A percentile compares a stretch with the other conserved stretches of the same genome.
phyloP scores from a whole-genome alignment of 2,113 vertebrate species.

The Hyperoodon ampullatus region DNA sequence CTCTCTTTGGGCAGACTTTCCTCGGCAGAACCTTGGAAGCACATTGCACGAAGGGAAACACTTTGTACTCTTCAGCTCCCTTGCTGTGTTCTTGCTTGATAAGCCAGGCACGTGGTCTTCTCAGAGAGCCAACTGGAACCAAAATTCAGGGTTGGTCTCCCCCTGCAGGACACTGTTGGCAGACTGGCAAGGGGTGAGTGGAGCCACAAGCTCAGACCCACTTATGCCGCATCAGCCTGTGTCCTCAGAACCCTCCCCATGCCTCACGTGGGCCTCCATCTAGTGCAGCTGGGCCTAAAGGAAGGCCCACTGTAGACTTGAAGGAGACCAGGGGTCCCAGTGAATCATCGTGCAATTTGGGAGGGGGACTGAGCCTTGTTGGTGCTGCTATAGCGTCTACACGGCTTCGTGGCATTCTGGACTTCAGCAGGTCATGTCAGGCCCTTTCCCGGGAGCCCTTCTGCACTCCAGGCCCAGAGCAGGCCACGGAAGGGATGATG shows the following conservation, averaged over 20 bases:
- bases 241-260: accelerated
- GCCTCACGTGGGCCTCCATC: accelerated
- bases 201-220: background rate
- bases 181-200: background rate
- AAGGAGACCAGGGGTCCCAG: background rate
- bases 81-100: background rate
- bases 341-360: accelerated
- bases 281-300: background rate
- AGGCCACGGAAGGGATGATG: background rate
- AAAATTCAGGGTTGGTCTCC: background rate
- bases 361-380: background rate
- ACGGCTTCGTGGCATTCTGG: accelerated
- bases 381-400: background rate
- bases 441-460: background rate
- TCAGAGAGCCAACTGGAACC: background rate
- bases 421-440: background rate
- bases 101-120: background rate
- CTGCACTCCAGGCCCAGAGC: background rate
- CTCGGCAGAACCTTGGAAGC: background rate
- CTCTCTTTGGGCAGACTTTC: background rate
- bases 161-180: background rate
- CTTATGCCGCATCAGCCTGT: background rate
- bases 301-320: background rate
- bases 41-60: background rate
- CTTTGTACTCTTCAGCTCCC: background rate